These are phyloP conservation scores for Proterorhinus semilunaris DNA, from an alignment of 2,113 vertebrate species.

Conservation along the genomic window DNA sequence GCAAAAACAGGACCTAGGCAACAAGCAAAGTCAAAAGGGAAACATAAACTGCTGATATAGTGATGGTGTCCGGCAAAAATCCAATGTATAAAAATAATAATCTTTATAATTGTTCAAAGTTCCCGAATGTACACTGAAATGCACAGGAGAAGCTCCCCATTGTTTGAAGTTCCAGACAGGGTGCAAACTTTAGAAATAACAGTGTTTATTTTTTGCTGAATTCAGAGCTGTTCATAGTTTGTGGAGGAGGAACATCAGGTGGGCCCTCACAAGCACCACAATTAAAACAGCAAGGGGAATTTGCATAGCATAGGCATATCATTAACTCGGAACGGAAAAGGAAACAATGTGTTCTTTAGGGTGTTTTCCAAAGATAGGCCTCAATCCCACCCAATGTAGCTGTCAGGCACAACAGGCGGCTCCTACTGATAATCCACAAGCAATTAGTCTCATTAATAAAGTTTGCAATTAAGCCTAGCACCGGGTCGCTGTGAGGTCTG, in stretches of 20 bases:
- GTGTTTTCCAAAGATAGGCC: conserved; percentile 67
- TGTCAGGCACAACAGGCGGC: conserved; percentile 38
- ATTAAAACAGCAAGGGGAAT: conserved; percentile 69
- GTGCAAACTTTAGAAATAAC: conserved; percentile 28
- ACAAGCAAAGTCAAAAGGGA: conserved; percentile 6
- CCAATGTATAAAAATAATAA: no score
- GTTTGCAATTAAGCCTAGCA: background rate
- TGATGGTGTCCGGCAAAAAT: no score
- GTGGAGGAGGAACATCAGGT: conserved; percentile 59
- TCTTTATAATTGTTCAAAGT: background rate
- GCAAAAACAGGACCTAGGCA: background rate
- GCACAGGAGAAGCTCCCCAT: conserved; percentile 18
- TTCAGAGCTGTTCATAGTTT: conserved; percentile 61
- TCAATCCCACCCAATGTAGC: conserved; percentile 56
- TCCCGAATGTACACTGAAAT: background rate
- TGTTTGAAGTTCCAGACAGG: conserved; percentile 24
- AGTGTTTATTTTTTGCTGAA: conserved; percentile 37
- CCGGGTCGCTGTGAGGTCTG: background rate
- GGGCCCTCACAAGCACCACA: conserved; percentile 63
- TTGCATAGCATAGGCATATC: conserved; percentile 66
- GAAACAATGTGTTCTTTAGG: conserved; percentile 62
- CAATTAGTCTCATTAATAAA: conserved; percentile 30
- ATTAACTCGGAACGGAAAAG: conserved; percentile 64
- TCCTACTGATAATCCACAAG: conserved; percentile 41
- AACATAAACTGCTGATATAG: background rate